Evolutionary conservation across 1,140 invertebrate genomes (phyloP), one percentile per base, ranked within the genome.

Genomic region (Probaryconus sp.): DNA sequence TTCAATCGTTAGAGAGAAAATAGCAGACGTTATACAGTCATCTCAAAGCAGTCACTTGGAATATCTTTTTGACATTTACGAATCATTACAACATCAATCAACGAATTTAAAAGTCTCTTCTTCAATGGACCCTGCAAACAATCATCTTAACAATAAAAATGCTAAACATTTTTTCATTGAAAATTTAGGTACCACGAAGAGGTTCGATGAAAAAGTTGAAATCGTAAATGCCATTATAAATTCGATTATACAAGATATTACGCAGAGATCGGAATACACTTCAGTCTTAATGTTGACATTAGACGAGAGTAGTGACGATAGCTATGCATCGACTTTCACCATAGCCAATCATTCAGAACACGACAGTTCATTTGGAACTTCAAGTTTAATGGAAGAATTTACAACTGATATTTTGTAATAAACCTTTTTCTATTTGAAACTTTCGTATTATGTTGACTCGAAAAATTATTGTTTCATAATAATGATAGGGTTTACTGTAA

Each of bases 281-380:
- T 37, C 37, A 30, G 21, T 42, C 9, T 13, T 48, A 1, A 35
- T 33, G 56, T 63, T 56, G 11, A 37, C 10, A 28, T 51, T 45
- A 20, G 35, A 13, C 40, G 20, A 9, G 38, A 21, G 51, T 13
- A 31, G 31, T 21, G 14, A 58, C 2, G 61, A 73, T 18, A 67
- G 55, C 51, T 73, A 33, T n/a, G 69, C 45, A 13, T 67, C 61
- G 21, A 67, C 53, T 73, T 73, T 73, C 61, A 61, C 70, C 55
- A 11, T 2, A 13, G 30, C 33, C 63, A 61, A 60, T 67, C 61
- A 56, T 40, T 56, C 33, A 68, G 63, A 74, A 67, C 56, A 50
- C 24, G 17, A 55, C 37, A 56, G 56, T 63, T 68, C 56, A 16
- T 9, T 68, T 20, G 61, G 38, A 30, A 50, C 38, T 17, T 65